A percentile compares a stretch with the other conserved stretches of the same genome.
phyloP scores from a whole-genome alignment of 1,140 invertebrate genomes.

The Ruditapes philippinarum region DNA sequence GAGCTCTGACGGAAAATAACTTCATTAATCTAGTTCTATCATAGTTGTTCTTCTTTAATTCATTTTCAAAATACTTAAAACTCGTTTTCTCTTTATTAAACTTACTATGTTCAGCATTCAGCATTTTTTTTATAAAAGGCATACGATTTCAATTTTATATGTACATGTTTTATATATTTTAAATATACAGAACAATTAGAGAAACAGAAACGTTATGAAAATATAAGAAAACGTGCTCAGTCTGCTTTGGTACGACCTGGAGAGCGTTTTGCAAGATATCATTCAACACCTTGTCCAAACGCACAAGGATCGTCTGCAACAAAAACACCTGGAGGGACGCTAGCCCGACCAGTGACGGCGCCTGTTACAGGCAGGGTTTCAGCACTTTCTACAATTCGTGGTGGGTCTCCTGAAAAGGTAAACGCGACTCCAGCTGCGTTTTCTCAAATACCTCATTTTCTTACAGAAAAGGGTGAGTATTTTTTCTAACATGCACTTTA shows the following conservation, averaged over 20 bases:
- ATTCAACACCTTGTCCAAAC: neutral
- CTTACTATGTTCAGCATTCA: too few species aligned
- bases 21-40: too few species aligned
- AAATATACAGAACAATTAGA: slow-evolving; percentile 48
- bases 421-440: neutral
- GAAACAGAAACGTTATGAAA: slow-evolving; percentile 6
- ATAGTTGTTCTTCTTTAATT: too few species aligned
- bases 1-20: too few species aligned
- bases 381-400: neutral
- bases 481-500: neutral
- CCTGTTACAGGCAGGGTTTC: neutral
- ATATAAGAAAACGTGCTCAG: slow-evolving; percentile 18
- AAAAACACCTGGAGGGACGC: neutral
- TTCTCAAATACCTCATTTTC: neutral
- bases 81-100: too few species aligned
- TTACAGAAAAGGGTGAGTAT: neutral
- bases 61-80: too few species aligned
- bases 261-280: slow-evolving; percentile 30
- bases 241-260: slow-evolving; percentile 42
- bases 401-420: neutral
- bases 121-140: too few species aligned
- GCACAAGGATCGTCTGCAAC: neutral
- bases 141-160: too few species aligned
- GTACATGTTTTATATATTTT: too few species aligned
- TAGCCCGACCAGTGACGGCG: slow-evolving; percentile 3